phyloP scores from a whole-genome alignment of 2,888 invertebrate species.

The Megamerina dolium region DNA sequence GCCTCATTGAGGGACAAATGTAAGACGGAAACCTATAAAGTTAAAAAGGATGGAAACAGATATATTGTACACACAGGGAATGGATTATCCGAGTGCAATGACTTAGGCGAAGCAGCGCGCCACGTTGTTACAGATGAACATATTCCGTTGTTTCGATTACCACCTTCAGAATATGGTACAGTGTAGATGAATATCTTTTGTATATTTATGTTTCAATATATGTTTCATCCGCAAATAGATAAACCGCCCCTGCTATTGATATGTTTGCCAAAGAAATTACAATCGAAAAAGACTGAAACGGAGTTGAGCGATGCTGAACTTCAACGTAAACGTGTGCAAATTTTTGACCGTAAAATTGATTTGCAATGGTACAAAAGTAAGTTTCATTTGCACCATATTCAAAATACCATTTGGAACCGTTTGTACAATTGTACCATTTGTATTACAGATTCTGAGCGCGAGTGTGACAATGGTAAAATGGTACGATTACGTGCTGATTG shows the following conservation, averaged over 20 bases:
- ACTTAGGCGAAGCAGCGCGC: too few species aligned
- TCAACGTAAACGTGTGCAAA: slow-evolving; percentile 42
- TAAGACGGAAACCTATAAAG: slow-evolving; percentile 64
- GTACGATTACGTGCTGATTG: slow-evolving; percentile 70
- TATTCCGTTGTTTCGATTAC: slow-evolving; percentile 59
- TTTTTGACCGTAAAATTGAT: slow-evolving; percentile 45
- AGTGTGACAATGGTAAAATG: slow-evolving; percentile 59
- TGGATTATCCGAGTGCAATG: neutral
- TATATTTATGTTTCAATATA: neutral
- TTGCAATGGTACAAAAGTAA: slow-evolving; percentile 45
- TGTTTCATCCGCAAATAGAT: slow-evolving; percentile 23
- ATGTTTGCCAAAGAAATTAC: slow-evolving; percentile 45
- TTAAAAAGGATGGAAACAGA: slow-evolving; percentile 37
- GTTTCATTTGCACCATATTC: slow-evolving; percentile 12
- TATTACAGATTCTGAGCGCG: slow-evolving; percentile 55
- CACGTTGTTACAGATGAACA: too few species aligned
- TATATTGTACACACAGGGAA: neutral
- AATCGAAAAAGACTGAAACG: slow-evolving; percentile 46
- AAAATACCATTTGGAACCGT: neutral
- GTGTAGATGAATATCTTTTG: slow-evolving; percentile 1
- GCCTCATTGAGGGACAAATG: slow-evolving; percentile 19
- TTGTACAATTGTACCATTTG: neutral
- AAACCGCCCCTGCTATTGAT: slow-evolving; percentile 43
- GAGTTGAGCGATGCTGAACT: slow-evolving; percentile 43
- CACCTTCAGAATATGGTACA: slow-evolving; percentile 80